Percentiles rank a stretch among this genome's conserved stretches.
Conservation (phyloP, 2,888 invertebrate species). For the Timandra comae region DNA sequence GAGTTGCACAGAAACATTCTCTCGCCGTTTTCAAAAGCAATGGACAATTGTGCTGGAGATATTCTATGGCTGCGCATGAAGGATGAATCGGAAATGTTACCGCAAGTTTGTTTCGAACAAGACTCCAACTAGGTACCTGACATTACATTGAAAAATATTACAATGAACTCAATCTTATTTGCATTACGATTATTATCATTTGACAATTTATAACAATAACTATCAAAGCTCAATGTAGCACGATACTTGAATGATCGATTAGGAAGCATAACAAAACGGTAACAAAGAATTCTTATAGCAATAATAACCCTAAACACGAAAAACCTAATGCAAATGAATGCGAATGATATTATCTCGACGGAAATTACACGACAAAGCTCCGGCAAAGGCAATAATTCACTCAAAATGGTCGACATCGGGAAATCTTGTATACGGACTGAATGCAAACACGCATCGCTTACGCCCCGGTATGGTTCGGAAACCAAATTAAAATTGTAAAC, state of each 20-base stretch:
- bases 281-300: neutral
- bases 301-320: neutral
- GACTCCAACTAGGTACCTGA: too few species aligned
- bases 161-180: too few species aligned
- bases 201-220: too few species aligned
- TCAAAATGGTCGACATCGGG: constrained; percentile 11
- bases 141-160: too few species aligned
- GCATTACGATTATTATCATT: too few species aligned
- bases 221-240: too few species aligned
- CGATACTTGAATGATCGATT: neutral
- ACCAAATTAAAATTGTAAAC: constrained; percentile 13
- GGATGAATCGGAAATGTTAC: neutral
- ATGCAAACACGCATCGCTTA: constrained; percentile 19
- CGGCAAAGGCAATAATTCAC: constrained; percentile 14
- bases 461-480: constrained; percentile 11
- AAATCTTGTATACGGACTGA: constrained; percentile 18
- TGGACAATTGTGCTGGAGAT: constrained; percentile 16
- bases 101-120: neutral
- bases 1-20: constrained; percentile 12
- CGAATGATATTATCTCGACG: constrained; percentile 11
- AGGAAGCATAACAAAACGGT: neutral
- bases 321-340: constrained; percentile 6
- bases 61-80: constrained; percentile 11
- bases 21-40: constrained; percentile 20
- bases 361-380: constrained; percentile 14